Evolutionary conservation across 2,113 vertebrate species (phyloP).

Genomic region (Carassius carassius): DNA sequence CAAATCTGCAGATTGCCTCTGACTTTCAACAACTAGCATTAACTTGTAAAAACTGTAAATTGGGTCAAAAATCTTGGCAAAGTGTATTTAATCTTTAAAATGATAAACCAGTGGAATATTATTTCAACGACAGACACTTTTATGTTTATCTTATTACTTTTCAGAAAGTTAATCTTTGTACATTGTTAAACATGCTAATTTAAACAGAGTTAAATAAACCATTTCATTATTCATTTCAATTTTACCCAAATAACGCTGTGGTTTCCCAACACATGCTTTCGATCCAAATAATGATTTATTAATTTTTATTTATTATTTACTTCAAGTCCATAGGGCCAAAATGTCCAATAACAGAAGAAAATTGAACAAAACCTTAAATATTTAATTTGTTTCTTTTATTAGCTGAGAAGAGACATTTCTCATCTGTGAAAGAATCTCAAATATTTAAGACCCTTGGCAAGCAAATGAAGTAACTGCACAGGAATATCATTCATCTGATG

Average conservation of each 20-base stretch:
- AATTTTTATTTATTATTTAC: background rate
- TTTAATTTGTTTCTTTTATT: background rate
- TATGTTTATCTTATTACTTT: background rate
- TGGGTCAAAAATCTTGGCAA: background rate
- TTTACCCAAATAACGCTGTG: background rate
- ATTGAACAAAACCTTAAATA: background rate
- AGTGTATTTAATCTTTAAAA: background rate
- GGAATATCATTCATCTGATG: no score
- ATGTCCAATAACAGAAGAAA: background rate
- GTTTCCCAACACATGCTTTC: background rate
- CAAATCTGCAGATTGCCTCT: no score
- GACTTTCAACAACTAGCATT: background rate
- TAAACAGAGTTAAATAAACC: background rate
- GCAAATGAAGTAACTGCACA: no score
- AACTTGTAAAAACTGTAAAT: background rate
- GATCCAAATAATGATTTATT: background rate
- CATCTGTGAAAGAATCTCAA: no score
- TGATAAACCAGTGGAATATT: background rate
- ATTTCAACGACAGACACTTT: background rate
- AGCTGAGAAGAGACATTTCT: no score
- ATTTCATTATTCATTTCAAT: background rate
- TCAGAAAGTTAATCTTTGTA: background rate
- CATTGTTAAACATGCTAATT: background rate
- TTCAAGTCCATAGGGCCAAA: background rate
- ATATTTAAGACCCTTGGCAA: no score